Evolutionary conservation across 1,140 invertebrate species (phyloP).

Genomic region (Drosophila repletoides): DNA sequence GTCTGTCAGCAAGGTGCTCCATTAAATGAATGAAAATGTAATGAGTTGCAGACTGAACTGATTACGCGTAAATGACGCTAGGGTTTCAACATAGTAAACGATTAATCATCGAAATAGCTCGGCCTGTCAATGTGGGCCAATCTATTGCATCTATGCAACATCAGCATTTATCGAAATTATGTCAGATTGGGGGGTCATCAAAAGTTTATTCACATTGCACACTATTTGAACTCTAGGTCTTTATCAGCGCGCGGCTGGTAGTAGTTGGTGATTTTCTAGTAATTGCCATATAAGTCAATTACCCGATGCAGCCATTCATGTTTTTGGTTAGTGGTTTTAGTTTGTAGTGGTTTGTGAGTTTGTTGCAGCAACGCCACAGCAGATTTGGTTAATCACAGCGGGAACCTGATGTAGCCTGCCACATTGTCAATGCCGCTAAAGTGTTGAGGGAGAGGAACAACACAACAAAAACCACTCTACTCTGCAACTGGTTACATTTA

Average conservation of each 20-base stretch:
- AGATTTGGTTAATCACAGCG: constrained; percentile 35
- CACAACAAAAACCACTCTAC: too few relatives aligned
- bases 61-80: constrained; percentile 35
- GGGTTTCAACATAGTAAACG: constrained; percentile 23
- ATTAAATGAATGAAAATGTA: constrained; percentile 46
- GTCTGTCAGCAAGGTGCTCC: constrained; percentile 42
- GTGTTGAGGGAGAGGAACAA: constrained; percentile 9
- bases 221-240: constrained; percentile 22
- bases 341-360: too few relatives aligned
- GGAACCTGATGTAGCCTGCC: constrained; percentile 27
- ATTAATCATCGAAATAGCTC: constrained; percentile 39
- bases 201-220: constrained; percentile 28
- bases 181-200: constrained; percentile 19
- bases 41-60: constrained; percentile 36
- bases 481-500: constrained; percentile 48
- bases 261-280: constrained; percentile 11
- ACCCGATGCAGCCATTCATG: constrained; percentile 32
- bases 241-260: constrained; percentile 16
- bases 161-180: constrained; percentile 22
- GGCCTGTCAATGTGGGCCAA: constrained; percentile 14
- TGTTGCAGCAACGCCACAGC: constrained; percentile 5
- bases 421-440: constrained; percentile 37
- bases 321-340: constrained; percentile 25
- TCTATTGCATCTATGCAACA: constrained; percentile 5
- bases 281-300: constrained; percentile 32